Evolutionary conservation across 2,888 invertebrate species (phyloP).

Genomic region (Theretra japonica): DNA sequence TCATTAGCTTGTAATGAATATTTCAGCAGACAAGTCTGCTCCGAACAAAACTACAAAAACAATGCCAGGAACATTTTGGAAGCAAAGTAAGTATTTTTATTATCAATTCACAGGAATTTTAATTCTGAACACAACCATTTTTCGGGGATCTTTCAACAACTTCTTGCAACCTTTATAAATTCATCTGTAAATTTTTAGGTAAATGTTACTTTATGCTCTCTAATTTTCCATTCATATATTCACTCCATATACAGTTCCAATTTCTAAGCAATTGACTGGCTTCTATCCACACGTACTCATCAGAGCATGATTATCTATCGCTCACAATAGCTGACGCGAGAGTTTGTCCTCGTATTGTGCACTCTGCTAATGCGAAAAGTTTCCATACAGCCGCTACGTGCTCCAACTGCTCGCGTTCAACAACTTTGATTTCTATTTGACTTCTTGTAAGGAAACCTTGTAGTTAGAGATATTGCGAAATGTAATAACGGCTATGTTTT

Average conservation of each 20-base stretch:
- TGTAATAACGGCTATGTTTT: not conserved
- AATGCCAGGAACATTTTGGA: not conserved
- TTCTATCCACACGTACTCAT: not conserved
- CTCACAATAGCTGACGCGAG: not conserved
- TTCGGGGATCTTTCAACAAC: not conserved
- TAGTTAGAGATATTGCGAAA: not conserved
- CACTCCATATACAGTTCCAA: too few relatives aligned
- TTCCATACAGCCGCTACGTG: not conserved
- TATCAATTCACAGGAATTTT: too few relatives aligned
- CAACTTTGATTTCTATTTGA: slow-evolving; percentile 5
- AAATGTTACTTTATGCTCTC: too few relatives aligned
- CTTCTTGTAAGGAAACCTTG: slow-evolving; percentile 2
- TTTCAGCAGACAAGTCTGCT: slow-evolving; percentile 2
- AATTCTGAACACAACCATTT: too few relatives aligned
- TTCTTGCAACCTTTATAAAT: too few relatives aligned
- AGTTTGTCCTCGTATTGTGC: not conserved
- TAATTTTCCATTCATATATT: too few relatives aligned
- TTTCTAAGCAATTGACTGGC: too few relatives aligned
- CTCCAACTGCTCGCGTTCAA: not conserved
- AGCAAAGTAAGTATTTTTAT: not conserved
- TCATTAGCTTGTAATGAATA: slow-evolving; percentile 24
- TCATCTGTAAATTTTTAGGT: too few relatives aligned
- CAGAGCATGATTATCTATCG: not conserved
- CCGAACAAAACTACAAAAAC: not conserved
- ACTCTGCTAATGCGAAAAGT: slow-evolving; percentile 10